Evolutionary conservation across 2,888 invertebrate species (phyloP).

Genomic region (Hydropsyche betteni): DNA sequence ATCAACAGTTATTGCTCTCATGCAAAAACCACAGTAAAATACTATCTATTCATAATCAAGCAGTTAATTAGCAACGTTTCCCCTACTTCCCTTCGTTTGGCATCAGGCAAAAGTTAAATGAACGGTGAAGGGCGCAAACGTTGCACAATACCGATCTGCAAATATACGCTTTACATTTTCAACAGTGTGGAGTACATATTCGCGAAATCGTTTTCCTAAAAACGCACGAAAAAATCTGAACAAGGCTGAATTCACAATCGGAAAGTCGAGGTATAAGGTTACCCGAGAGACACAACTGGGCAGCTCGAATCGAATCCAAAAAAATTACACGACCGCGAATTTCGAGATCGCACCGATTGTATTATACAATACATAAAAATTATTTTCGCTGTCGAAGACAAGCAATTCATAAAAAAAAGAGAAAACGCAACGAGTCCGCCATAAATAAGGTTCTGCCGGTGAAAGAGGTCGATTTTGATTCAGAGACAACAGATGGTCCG

Average conservation of each 20-base stretch:
- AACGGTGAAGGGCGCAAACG: slow-evolving; percentile 36
- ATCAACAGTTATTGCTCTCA: too few species aligned
- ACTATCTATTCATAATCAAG: neutral
- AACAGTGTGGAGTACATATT: neutral
- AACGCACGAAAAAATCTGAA: slow-evolving; percentile 19
- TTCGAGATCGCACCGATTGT: neutral
- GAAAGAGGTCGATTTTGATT: too few species aligned
- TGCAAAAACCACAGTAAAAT: too few species aligned
- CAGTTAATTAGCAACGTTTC: slow-evolving; percentile 7
- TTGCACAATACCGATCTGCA: slow-evolving; percentile 13
- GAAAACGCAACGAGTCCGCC: too few species aligned
- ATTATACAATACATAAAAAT: neutral
- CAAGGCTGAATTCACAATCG: slow-evolving; percentile 30
- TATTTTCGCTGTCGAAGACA: neutral
- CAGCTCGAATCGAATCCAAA: slow-evolving; percentile 5
- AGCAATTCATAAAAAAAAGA: neutral
- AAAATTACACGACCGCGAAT: neutral
- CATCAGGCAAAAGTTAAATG: slow-evolving; percentile 7
- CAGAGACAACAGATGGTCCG: neutral
- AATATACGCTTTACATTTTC: neutral
- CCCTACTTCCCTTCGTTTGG: neutral
- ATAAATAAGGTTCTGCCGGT: too few species aligned
- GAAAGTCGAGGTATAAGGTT: slow-evolving; percentile 34
- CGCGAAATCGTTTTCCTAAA: slow-evolving; percentile 26
- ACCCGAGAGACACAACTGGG: slow-evolving; percentile 13